Evolutionary conservation across 2,113 vertebrate genomes (phyloP).

Genomic region (Naja naja): DNA sequence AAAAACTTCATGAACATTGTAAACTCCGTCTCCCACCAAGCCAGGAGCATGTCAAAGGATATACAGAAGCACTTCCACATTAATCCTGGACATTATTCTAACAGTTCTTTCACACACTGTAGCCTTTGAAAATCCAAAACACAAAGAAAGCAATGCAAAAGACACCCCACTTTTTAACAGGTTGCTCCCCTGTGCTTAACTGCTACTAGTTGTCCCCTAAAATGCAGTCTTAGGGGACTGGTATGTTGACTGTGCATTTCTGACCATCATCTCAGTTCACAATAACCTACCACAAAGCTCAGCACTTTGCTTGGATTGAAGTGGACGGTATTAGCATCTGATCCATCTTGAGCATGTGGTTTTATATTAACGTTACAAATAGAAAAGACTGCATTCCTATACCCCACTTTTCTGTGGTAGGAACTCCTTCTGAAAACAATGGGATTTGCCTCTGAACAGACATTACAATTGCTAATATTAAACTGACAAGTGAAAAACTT

Average conservation of each 20-base stretch:
- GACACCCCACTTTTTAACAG: not conserved
- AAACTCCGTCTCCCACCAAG: not conserved
- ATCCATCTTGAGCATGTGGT: not conserved
- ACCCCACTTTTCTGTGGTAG: not conserved
- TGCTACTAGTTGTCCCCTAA: not conserved
- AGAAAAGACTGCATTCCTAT: not conserved
- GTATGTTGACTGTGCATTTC: not conserved
- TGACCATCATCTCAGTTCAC: not conserved
- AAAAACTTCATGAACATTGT: not conserved
- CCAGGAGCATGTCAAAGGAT: not conserved
- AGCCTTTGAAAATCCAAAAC: not conserved
- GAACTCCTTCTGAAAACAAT: not conserved
- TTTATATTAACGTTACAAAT: not conserved
- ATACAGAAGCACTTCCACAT: not conserved
- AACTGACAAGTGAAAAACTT: not conserved
- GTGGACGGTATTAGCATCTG: not conserved
- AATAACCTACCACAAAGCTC: not conserved
- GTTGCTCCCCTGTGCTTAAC: not conserved
- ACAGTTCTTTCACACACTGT: not conserved
- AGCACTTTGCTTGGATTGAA: not conserved
- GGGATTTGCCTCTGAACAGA: not conserved
- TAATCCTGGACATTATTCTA: not conserved
- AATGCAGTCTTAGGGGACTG: not conserved
- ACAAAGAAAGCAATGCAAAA: not conserved
- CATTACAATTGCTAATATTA: not conserved